Conservation (phyloP, 2,113 vertebrate genomes). For the Circaetus gallicus region DNA sequence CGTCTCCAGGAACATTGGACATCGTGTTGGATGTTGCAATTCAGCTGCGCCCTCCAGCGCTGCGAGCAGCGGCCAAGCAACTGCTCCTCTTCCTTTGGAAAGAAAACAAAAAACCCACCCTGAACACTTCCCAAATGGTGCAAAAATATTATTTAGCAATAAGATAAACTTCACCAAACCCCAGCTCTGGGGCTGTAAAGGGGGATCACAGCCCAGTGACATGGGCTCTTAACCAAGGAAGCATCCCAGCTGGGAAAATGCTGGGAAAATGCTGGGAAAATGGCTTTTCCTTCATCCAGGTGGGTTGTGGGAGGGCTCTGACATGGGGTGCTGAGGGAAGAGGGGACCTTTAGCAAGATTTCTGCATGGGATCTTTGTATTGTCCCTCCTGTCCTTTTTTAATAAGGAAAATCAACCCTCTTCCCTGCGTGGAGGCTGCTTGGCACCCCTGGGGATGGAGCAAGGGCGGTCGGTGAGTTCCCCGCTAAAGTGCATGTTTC, state of each 20-base stretch:
- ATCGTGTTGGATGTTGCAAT: accelerated
- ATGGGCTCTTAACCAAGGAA: accelerated
- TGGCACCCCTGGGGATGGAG: not conserved
- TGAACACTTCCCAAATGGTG: not conserved
- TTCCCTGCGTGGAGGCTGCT: not conserved
- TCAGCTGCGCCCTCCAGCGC: not conserved
- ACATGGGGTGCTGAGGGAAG: not conserved
- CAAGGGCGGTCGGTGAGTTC: not conserved
- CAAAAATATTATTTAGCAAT: not conserved
- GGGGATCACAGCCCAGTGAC: not conserved
- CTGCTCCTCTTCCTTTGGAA: not conserved
- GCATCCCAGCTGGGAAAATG: not conserved
- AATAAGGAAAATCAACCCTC: not conserved
- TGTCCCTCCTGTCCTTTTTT: not conserved
- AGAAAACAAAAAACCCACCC: not conserved
- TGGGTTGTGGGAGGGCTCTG: not conserved
- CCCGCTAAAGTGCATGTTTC: not conserved
- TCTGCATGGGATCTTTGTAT: accelerated
- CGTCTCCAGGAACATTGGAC: not conserved
- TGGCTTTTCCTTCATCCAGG: not conserved
- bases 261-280: not conserved
- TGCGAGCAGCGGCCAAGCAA: not conserved
- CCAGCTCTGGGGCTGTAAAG: not conserved
- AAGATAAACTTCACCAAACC: not conserved
- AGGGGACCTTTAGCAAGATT: not conserved